A percentile compares a stretch with the other conserved stretches of the same genome.
Conservation (phyloP, 2,113 vertebrate species). For the Dissostichus mawsoni region DNA sequence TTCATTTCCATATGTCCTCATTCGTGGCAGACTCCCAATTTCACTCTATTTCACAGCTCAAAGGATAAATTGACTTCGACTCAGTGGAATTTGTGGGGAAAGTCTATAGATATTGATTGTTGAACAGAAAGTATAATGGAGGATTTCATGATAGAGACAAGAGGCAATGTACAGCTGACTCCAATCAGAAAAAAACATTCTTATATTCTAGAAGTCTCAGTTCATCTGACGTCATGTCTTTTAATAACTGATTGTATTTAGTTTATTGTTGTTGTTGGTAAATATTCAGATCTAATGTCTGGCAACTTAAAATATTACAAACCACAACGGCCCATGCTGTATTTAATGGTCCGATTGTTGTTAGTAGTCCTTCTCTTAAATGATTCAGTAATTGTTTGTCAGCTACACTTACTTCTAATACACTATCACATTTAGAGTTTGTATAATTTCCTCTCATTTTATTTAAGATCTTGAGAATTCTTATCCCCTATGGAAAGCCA, state of each 20-base stretch:
- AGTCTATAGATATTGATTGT: slow-evolving; percentile 19
- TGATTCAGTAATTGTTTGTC: neutral
- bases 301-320: neutral
- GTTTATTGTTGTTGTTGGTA: neutral
- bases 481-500: slow-evolving; percentile 2
- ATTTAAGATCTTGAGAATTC: slow-evolving; percentile 4
- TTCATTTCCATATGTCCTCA: slow-evolving; percentile 66
- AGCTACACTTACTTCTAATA: neutral
- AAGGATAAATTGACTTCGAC: slow-evolving; percentile 49
- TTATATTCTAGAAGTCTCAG: neutral
- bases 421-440: neutral
- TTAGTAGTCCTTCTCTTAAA: neutral
- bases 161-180: slow-evolving; percentile 7
- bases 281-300: neutral
- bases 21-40: slow-evolving; percentile 40
- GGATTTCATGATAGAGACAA: slow-evolving; percentile 31
- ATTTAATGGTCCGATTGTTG: neutral
- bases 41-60: slow-evolving; percentile 44
- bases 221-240: neutral
- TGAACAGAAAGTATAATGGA: slow-evolving; percentile 6
- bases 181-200: neutral
- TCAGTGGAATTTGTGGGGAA: slow-evolving; percentile 31
- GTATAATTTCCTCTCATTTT: neutral
- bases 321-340: neutral
- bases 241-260: neutral